Conservation (phyloP, 2,888 invertebrate genomes). For the Sphecodes monilicornis region DNA sequence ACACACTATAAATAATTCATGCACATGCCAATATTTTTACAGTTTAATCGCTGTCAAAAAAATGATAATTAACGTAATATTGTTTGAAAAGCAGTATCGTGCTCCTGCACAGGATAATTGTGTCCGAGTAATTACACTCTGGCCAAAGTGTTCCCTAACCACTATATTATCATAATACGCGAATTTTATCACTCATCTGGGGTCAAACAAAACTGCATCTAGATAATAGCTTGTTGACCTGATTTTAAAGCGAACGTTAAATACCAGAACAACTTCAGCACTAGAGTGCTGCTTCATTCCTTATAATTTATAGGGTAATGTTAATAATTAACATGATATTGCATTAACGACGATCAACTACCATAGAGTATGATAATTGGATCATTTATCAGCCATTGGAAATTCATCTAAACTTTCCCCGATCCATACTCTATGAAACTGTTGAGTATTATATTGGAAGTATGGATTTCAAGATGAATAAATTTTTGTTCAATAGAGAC, state of each 20-base stretch:
- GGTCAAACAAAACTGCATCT: neutral
- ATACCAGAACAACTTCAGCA: neutral
- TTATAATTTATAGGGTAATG: neutral
- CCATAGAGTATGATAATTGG: neutral
- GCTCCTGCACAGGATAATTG: neutral
- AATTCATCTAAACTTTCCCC: neutral
- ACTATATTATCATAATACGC: neutral
- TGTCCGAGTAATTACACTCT: neutral
- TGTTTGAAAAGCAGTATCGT: neutral
- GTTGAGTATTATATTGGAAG: neutral
- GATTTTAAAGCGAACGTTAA: neutral
- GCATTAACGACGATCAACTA: neutral
- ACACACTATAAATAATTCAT: too few relatives aligned
- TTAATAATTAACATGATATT: neutral
- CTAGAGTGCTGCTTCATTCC: neutral
- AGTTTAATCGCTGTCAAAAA: too few relatives aligned
- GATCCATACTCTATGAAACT: neutral
- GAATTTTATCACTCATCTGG: constrained; percentile 5
- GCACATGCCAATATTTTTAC: too few relatives aligned
- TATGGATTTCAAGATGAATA: neutral
- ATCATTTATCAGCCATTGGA: neutral
- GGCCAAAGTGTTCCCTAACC: constrained; percentile 21
- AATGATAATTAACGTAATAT: neutral
- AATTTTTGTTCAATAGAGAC: neutral
- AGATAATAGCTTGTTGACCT: constrained; percentile 13